Evolutionary conservation across 2,797 vertebrate species (phyloP).

Genomic region (Dermochelys coriacea): DNA sequence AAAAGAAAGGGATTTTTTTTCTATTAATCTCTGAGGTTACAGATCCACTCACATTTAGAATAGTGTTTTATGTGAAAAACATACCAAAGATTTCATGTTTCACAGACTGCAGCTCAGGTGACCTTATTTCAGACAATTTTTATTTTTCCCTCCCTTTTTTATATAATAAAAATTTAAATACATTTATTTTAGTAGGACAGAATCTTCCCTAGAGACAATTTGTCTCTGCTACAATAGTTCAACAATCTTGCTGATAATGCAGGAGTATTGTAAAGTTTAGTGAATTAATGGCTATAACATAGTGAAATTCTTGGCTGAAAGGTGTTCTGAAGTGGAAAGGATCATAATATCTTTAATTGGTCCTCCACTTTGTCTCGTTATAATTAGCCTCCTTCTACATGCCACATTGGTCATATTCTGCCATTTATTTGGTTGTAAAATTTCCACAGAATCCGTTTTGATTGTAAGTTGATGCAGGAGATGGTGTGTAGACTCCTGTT

Average conservation of each 20-base stretch:
- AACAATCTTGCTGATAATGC: constrained; percentile 1
- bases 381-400: background rate
- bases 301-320: background rate
- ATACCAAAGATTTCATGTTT: constrained; percentile 72
- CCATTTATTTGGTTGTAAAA: background rate
- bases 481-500: background rate
- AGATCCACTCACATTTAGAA: constrained; percentile 80
- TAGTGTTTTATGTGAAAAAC: constrained; percentile 75
- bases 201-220: constrained; percentile 7
- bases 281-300: constrained; percentile 9
- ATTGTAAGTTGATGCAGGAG: background rate
- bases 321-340: background rate
- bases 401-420: rapidly evolving
- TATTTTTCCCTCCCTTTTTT: constrained; percentile 50
- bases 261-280: constrained; percentile 8
- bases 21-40: constrained; percentile 83
- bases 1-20: constrained; percentile 74
- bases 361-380: constrained; percentile 55
- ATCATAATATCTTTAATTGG: background rate
- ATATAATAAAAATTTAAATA: constrained; percentile 30
- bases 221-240: constrained; percentile 33
- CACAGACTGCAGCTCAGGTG: constrained; percentile 13
- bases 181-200: constrained; percentile 36
- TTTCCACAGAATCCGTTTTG: constrained; percentile 17
- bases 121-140: constrained; percentile 68